Conservation (phyloP, 2,888 invertebrate species). For the Trypoxylon attenuatum region DNA sequence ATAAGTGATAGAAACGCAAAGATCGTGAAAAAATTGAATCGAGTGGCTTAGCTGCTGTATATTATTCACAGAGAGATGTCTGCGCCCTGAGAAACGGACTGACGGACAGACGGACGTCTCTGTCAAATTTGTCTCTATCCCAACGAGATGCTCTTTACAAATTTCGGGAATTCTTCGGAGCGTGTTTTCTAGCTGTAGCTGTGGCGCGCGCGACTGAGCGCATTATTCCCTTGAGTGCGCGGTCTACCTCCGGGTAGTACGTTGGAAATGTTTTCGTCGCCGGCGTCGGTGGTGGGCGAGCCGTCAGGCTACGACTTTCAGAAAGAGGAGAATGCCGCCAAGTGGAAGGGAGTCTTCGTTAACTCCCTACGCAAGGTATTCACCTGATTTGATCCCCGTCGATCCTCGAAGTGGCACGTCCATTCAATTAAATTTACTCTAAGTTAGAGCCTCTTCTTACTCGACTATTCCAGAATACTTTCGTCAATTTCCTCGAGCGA, state of each 20-base stretch:
- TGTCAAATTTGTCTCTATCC: slow-evolving; percentile 43
- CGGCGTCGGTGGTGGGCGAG: slow-evolving; percentile 76
- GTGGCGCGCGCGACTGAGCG: slow-evolving; percentile 25
- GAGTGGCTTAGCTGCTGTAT: slow-evolving; percentile 54
- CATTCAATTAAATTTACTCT: no score
- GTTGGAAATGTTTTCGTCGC: slow-evolving; percentile 73
- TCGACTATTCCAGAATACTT: neutral
- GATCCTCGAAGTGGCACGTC: no score
- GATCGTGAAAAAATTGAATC: slow-evolving; percentile 34
- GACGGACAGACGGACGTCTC: slow-evolving; percentile 56
- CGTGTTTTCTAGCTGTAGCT: slow-evolving; percentile 26
- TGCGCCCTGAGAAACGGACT: slow-evolving; percentile 51
- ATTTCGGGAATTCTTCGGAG: slow-evolving; percentile 51
- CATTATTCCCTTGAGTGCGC: slow-evolving; percentile 38
- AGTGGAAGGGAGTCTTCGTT: slow-evolving; percentile 95
- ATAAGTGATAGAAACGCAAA: slow-evolving; percentile 28
- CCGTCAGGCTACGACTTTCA: slow-evolving; percentile 86
- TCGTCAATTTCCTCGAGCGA: neutral
- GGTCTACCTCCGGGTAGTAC: slow-evolving; percentile 31
- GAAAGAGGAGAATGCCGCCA: slow-evolving; percentile 90
- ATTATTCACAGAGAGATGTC: slow-evolving; percentile 52
- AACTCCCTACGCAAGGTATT: slow-evolving; percentile 90
- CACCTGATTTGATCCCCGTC: no score
- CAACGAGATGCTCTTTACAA: slow-evolving; percentile 50
- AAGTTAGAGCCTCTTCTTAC: no score